Evolutionary conservation across 2,113 vertebrate species (phyloP), one percentile per base, ranked within the genome.

Genomic region (Passer domesticus): DNA sequence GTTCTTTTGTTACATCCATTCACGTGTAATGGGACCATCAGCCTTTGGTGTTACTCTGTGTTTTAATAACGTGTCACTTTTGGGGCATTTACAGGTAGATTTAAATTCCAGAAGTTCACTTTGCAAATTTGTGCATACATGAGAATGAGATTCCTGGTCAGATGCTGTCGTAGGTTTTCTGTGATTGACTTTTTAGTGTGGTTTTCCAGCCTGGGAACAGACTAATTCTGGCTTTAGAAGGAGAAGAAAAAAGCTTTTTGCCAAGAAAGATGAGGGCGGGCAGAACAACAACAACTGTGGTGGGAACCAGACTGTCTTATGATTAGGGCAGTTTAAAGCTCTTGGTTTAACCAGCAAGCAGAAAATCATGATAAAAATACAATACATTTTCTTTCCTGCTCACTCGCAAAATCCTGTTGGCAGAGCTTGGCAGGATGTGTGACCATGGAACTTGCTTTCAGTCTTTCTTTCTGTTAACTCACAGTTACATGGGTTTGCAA

Each of bases 11-110:
- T 85, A 5, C 2, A 12, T 60, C 58, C 1, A 5, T n/a, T 49
- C 16, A 6, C 2, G 0, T 53, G 23, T 39, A 46, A n/a, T 0
- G 2, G 31, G 22, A 44, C 31, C 2, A 2, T 60, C 46, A 28
- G 17, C 18, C 46, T 62, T 58, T 3, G 8, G 6, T 14, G 75
- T 85, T 88, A 17, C 19, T 74, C 21, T 25, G 12, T 66, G 30
- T 68, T 79, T 91, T 62, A 67, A 9, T 30, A 31, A 3, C 5
- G 4, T 47, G 2, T 30, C 11, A 1, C 43, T 77, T 69, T 5
- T 13, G 52, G 44, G 25, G 37, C 77, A 15, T 0, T 1, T 17
- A 6, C 8, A 41, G 33, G 23, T 62, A 43, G 55, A 60, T 55
- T 82, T 81, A 55, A 52, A 6, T 49, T 50, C 53, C 27, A 73